Percentiles rank a stretch among this genome's conserved stretches.
Conservation (phyloP, 35 echinoderm and acorn worm genomes). For the Amphiura filiformis region DNA sequence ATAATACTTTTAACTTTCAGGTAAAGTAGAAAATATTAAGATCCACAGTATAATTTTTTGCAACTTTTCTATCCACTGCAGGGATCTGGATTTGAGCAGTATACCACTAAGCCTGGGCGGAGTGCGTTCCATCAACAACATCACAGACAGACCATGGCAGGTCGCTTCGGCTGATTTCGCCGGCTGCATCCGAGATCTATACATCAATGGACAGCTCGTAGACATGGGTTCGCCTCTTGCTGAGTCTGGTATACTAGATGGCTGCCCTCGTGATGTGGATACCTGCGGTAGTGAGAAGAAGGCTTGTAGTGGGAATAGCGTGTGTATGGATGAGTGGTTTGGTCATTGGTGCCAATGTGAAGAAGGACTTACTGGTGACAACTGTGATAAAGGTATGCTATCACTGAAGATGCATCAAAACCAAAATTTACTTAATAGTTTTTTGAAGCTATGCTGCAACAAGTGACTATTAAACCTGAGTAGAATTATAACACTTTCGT, state of each 20-base stretch:
- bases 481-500: too few species aligned
- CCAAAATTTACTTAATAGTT: background rate
- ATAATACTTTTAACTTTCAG: too few species aligned
- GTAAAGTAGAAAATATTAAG: too few species aligned
- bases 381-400: slow-evolving; percentile 71
- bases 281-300: slow-evolving; percentile 16
- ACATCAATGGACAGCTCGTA: slow-evolving; percentile 54
- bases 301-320: slow-evolving; percentile 29
- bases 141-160: slow-evolving; percentile 65
- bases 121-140: slow-evolving; percentile 40
- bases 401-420: background rate
- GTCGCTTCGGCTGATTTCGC: slow-evolving; percentile 80
- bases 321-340: slow-evolving; percentile 96
- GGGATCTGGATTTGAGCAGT: slow-evolving; percentile 49
- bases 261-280: slow-evolving; percentile 55
- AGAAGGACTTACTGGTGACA: slow-evolving; percentile 36
- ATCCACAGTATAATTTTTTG: too few species aligned
- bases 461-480: background rate
- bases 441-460: background rate
- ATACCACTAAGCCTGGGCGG: slow-evolving; percentile 73
- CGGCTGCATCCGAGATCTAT: slow-evolving; percentile 87
- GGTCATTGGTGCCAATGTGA: slow-evolving; percentile 68
- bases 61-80: slow-evolving; percentile 22
- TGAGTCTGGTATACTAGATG: slow-evolving; percentile 22
- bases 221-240: slow-evolving; percentile 23